Evolutionary conservation across 1,140 invertebrate genomes (phyloP).

Genomic region (Cephus cinctus): DNA sequence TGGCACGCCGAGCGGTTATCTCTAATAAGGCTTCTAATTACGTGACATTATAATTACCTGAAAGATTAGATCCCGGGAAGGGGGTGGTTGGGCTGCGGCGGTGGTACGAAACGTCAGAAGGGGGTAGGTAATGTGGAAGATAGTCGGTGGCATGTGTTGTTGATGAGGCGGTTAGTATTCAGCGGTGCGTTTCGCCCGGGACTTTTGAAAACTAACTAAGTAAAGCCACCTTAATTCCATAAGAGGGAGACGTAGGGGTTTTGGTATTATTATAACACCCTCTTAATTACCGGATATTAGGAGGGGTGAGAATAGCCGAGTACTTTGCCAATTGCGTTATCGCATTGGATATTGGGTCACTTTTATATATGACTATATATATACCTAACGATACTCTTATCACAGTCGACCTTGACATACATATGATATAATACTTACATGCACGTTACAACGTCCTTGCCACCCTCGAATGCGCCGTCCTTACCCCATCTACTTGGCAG

Average conservation of each 20-base stretch:
- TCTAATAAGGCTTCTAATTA: conserved; percentile 33
- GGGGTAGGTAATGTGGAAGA: conserved; percentile 37
- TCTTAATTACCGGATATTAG: conserved; percentile 54
- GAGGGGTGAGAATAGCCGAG: conserved; percentile 22
- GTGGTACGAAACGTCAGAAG: conserved; percentile 24
- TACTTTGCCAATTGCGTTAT: background rate
- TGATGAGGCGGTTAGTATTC: conserved; percentile 58
- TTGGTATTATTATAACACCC: conserved; percentile 46
- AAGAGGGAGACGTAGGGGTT: conserved; percentile 46
- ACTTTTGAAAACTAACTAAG: conserved; percentile 54
- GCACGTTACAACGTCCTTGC: conserved; percentile 43
- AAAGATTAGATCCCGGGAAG: conserved; percentile 41
- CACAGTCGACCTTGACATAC: too few species aligned
- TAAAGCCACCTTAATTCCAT: conserved; percentile 54
- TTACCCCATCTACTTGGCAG: conserved; percentile 55
- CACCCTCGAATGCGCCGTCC: conserved; percentile 44
- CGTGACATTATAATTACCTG: conserved; percentile 44
- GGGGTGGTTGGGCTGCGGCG: conserved; percentile 14
- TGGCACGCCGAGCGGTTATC: conserved; percentile 13
- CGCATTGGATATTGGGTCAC: too few species aligned
- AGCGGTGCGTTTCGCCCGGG: conserved; percentile 43
- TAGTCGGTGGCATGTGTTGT: conserved; percentile 52
- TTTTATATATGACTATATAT: too few species aligned
- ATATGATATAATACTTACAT: conserved; percentile 46
- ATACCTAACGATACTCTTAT: too few species aligned